These are phyloP conservation scores for Porites evermanni DNA, from an alignment of 92 coral and sea anemone genomes.

Conservation along the genomic window DNA sequence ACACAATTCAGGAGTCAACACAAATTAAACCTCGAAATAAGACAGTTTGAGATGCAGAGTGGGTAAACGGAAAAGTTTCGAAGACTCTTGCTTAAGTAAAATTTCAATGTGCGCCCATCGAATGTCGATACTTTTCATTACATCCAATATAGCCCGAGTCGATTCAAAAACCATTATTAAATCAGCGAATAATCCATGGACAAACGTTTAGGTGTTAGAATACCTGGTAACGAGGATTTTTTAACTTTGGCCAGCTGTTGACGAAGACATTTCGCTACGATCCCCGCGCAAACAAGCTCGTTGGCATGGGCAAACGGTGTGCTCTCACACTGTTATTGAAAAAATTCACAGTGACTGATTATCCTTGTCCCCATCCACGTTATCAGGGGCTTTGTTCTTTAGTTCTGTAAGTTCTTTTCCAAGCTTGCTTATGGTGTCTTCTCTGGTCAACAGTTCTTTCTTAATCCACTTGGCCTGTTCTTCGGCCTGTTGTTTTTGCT, in stretches of 20 bases:
- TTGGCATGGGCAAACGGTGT: background rate
- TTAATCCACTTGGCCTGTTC: constrained; percentile 45
- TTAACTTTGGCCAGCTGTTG: background rate
- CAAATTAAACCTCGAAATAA: constrained; percentile 9
- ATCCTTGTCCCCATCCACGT: constrained; percentile 55
- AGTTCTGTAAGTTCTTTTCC: constrained; percentile 43
- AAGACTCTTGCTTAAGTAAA: background rate
- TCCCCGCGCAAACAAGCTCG: background rate
- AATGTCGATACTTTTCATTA: background rate
- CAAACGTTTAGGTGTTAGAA: background rate
- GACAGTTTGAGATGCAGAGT: background rate
- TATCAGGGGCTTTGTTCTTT: constrained; percentile 14
- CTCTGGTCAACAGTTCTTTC: constrained; percentile 36
- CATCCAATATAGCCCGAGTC: background rate
- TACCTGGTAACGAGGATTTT: constrained; percentile 25
- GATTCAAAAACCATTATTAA: background rate
- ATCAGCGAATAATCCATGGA: background rate
- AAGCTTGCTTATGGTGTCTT: constrained; percentile 30
- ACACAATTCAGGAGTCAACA: background rate
- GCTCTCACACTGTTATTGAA: background rate
- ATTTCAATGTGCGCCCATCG: background rate
- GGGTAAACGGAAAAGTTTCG: background rate
- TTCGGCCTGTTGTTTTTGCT: constrained; percentile 46
- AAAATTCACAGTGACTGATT: constrained; percentile 16
- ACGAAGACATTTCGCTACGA: background rate